A percentile compares a stretch with the other conserved stretches of the same genome.
Conservation (phyloP, 2,888 invertebrate genomes). For the Eudemis profundana region DNA sequence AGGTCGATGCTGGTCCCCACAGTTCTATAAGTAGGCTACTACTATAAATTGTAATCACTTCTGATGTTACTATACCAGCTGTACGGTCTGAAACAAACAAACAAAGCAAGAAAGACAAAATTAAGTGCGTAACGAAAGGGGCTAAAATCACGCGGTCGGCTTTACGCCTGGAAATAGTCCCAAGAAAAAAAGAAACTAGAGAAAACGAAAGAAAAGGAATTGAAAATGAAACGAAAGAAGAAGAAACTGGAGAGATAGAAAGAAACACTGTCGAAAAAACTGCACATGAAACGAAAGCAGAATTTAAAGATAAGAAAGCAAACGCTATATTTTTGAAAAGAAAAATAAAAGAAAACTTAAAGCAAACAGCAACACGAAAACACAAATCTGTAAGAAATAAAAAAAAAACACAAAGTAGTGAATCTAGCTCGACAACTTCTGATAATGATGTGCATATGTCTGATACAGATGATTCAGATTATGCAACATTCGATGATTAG, state of each 20-base stretch:
- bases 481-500: constrained; percentile 29
- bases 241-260: constrained; percentile 1
- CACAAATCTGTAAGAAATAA: neutral
- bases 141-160: constrained; percentile 11
- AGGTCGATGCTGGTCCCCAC: no score
- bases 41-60: constrained; percentile 7
- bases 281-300: constrained; percentile 3
- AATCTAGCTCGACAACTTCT: constrained; percentile 18
- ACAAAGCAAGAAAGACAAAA: constrained; percentile 13
- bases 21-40: no score
- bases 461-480: constrained; percentile 30
- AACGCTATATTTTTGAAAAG: neutral
- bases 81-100: constrained; percentile 6
- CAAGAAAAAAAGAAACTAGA: neutral
- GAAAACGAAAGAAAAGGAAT: constrained; percentile 1
- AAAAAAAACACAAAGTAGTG: constrained; percentile 3
- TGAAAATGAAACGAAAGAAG: neutral
- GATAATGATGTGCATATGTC: neutral
- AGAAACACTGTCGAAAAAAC: constrained; percentile 1
- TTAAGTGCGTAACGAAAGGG: constrained; percentile 8
- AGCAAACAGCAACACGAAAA: constrained; percentile 1
- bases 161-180: constrained; percentile 4
- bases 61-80: constrained; percentile 15
- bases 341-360: neutral
- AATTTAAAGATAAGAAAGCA: neutral